Conservation (phyloP, 2,113 vertebrate genomes). For the Poecile atricapillus region DNA sequence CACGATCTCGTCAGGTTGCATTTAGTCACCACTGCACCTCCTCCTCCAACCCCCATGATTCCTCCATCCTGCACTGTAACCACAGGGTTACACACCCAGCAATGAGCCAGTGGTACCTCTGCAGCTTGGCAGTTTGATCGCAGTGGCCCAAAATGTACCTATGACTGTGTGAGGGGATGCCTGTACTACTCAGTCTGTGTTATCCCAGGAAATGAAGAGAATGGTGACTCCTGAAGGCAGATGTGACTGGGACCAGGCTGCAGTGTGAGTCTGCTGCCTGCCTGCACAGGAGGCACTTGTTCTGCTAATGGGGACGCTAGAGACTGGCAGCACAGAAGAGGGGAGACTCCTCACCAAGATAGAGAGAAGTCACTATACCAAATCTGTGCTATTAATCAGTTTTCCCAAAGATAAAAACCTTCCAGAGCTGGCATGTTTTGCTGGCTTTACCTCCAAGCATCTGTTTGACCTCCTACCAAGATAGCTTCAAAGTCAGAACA, state of each 20-base stretch:
- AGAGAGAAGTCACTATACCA: neutral
- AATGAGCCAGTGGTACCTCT: neutral
- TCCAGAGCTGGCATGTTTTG: neutral
- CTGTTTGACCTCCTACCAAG: neutral
- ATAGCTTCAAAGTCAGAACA: neutral
- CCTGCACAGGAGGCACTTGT: neutral
- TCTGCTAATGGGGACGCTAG: neutral
- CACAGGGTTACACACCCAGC: neutral
- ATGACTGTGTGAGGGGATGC: neutral
- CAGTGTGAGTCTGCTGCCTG: neutral
- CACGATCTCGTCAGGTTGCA: fast-evolving
- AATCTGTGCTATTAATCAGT: neutral
- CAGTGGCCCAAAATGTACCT: neutral
- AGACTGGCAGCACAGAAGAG: neutral
- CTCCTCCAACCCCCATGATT: neutral
- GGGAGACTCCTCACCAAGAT: neutral
- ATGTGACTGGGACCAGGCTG: neutral
- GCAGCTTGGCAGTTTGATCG: neutral
- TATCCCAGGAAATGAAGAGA: neutral
- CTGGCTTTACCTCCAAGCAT: neutral
- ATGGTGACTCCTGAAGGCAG: fast-evolving
- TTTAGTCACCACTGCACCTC: neutral
- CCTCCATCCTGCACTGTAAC: neutral
- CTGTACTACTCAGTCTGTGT: fast-evolving
- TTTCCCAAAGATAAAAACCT: neutral